phyloP scores from a whole-genome alignment of 1,140 invertebrate species.

The Macrotrachela quadricornifera region DNA sequence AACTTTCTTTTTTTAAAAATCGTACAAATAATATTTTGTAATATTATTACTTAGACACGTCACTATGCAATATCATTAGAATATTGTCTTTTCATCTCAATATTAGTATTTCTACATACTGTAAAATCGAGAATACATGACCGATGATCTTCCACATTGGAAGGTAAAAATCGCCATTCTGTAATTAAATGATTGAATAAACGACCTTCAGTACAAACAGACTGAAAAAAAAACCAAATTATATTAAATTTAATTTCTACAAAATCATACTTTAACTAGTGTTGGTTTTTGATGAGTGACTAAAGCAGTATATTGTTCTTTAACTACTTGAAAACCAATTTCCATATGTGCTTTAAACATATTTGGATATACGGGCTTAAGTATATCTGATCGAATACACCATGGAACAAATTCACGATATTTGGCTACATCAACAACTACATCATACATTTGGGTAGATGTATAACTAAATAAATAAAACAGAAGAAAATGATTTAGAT shows the following conservation, averaged over 20 bases:
- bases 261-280: not conserved
- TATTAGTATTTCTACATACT: too few relatives aligned
- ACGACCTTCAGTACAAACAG: constrained; percentile 65
- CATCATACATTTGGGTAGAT: constrained; percentile 74
- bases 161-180: constrained; percentile 72
- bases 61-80: too few relatives aligned
- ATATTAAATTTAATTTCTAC: too few relatives aligned
- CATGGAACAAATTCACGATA: constrained; percentile 83
- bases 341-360: not conserved
- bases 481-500: too few relatives aligned
- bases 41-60: too few relatives aligned
- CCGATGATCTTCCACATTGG: constrained; percentile 51
- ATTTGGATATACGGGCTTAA: constrained; percentile 6
- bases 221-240: constrained; percentile 27
- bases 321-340: not conserved
- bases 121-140: constrained; percentile 45
- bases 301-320: not conserved
- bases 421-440: constrained; percentile 68
- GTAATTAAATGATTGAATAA: constrained; percentile 75
- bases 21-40: too few relatives aligned
- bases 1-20: too few relatives aligned
- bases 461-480: constrained; percentile 43
- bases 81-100: too few relatives aligned
- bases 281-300: not conserved
- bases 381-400: constrained; percentile 61